phyloP scores from a whole-genome alignment of 2,888 invertebrate species.

The Epinotia brunnichana region DNA sequence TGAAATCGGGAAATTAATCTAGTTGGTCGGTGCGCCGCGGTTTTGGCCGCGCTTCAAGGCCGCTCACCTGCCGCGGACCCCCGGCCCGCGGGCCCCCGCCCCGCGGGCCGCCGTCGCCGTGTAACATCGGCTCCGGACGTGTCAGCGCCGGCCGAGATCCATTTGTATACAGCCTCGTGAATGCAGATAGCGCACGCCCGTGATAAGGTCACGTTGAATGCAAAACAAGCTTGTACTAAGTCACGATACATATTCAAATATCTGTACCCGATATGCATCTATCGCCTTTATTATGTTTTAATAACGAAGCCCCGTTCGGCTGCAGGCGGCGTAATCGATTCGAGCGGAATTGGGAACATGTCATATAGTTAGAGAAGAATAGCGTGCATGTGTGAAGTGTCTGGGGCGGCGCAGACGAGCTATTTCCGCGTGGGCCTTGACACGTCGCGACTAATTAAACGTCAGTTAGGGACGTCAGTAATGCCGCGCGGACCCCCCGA shows the following conservation, averaged over 20 bases:
- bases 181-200: conserved; percentile 4
- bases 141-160: no score
- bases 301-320: conserved; percentile 6
- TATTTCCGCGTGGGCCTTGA: conserved; percentile 26
- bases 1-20: neutral
- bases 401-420: conserved; percentile 19
- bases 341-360: neutral
- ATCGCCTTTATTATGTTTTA: conserved; percentile 14
- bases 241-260: conserved; percentile 15
- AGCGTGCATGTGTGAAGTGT: conserved; percentile 8
- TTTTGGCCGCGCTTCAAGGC: conserved; percentile 24
- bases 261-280: neutral
- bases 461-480: neutral
- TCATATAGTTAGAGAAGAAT: conserved; percentile 5
- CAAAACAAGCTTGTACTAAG: conserved; percentile 6
- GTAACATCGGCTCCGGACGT: neutral
- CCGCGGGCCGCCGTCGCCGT: neutral
- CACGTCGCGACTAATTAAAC: conserved; percentile 25
- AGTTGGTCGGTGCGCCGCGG: conserved; percentile 6
- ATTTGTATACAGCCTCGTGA: neutral
- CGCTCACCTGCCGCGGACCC: conserved; percentile 2
- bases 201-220: conserved; percentile 11
- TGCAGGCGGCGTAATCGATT: conserved; percentile 16
- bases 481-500: neutral
- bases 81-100: neutral